These are phyloP conservation scores for Nothoprocta pentlandii DNA, from an alignment of 2,113 vertebrate genomes.

Conservation along the genomic window DNA sequence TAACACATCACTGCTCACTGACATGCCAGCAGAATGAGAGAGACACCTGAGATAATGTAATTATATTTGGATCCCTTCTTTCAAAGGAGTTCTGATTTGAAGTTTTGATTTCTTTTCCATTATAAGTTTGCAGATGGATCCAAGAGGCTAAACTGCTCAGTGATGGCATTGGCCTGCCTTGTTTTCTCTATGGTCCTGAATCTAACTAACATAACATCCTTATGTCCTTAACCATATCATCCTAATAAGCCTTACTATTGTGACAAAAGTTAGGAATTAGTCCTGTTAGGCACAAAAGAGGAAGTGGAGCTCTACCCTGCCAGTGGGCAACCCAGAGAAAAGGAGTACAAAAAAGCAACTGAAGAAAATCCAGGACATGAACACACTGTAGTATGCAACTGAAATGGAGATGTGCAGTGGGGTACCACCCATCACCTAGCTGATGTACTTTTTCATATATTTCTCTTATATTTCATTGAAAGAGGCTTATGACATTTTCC, in stretches of 20 bases:
- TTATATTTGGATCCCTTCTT: neutral
- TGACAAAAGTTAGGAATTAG: neutral
- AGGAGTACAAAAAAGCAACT: neutral
- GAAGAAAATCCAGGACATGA: neutral
- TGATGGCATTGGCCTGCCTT: neutral
- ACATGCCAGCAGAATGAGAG: conserved; percentile 9
- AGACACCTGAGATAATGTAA: neutral
- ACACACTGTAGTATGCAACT: neutral
- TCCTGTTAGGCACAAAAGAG: neutral
- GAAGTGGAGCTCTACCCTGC: neutral
- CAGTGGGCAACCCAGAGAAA: neutral
- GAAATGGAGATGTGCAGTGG: neutral
- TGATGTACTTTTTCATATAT: neutral
- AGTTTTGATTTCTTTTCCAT: conserved; percentile 13
- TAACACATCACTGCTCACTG: conserved; percentile 18
- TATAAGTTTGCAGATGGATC: neutral
- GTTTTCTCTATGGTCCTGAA: neutral
- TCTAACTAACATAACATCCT: neutral
- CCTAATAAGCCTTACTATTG: neutral
- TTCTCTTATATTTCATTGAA: neutral
- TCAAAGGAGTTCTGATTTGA: neutral
- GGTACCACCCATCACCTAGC: neutral
- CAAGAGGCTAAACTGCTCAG: neutral
- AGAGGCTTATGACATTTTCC: neutral
- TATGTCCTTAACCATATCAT: too few relatives aligned